Evolutionary conservation across 2,888 invertebrate species (phyloP), one percentile per base, ranked within the genome.

Genomic region (Rhorus exstirpatorius): DNA sequence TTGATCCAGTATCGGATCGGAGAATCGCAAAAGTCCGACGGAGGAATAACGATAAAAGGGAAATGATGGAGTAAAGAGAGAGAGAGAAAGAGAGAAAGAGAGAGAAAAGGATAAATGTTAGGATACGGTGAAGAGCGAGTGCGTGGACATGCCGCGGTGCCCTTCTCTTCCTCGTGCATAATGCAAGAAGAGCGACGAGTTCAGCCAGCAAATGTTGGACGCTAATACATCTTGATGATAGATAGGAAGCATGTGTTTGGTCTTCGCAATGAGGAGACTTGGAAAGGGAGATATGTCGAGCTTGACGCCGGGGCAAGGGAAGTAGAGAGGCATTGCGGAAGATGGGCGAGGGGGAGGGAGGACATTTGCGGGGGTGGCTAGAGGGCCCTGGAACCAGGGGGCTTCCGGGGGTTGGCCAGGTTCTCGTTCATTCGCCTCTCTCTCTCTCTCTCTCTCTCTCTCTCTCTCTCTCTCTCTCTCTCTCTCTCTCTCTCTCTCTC

Each of bases 161-260:
- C 58, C 51, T 68, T 35, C 58, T 51, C 49, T 75, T 68, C 68
- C 81, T 92, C 89, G 89, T 93, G 92, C 91, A 93, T 92, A 92
- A 93, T 93, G 92, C 92, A 93, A 38, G 89, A 89, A 90, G 84
- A 87, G 86, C 83, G 86, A 91, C 90, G 90, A 91, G 90, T 90
- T 91, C 90, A 89, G 89, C 90, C 88, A 87, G 90, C 90, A 88
- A 92, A 91, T 89, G 91, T 90, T 90, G 91, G 90, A 90, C 90
- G 92, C 91, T 92, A 92, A 92, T 92, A 92, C 90, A 92, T 92
- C 92, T 91, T 90, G 92, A 92, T 92, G 92, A 92, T 92, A 91
- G 92, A 92, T 92, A 92, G 92, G 89, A 90, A 90, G 91, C 92
- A 89, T 92, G 92, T 90, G 91, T 92, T 92, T 90, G 89, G 90